Evolutionary conservation across 2,113 vertebrate genomes (phyloP).

Genomic region (Crotophaga sulcirostris): DNA sequence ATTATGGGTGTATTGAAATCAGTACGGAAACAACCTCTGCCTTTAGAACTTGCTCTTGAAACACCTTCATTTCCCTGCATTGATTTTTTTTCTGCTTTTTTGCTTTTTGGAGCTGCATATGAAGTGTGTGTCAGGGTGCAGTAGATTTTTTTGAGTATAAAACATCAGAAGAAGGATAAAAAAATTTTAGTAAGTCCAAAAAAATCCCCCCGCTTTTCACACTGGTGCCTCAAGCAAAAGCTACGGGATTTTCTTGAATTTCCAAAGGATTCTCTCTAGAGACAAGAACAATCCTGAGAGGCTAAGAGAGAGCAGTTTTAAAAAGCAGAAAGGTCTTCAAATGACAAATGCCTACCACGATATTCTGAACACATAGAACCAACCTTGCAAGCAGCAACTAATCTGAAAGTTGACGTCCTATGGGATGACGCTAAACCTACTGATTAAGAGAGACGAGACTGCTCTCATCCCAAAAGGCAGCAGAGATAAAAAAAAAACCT

Average conservation of each 20-base stretch:
- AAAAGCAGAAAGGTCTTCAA: background rate
- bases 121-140: background rate
- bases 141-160: background rate
- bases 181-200: conserved; percentile 1
- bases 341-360: background rate
- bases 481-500: background rate
- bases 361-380: background rate
- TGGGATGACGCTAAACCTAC: background rate
- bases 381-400: background rate
- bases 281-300: conserved; percentile 8
- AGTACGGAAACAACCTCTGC: background rate
- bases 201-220: conserved; percentile 21
- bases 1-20: background rate
- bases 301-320: background rate
- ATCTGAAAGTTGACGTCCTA: background rate
- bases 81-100: background rate
- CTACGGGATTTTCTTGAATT: conserved; percentile 48
- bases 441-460: background rate
- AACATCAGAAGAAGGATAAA: conserved; percentile 26
- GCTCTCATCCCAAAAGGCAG: background rate
- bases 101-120: background rate
- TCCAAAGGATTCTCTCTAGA: background rate
- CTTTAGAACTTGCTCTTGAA: background rate
- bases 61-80: background rate
- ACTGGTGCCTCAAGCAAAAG: conserved; percentile 25